A percentile compares a stretch with the other conserved stretches of the same genome.
Conservation (phyloP, 2,797 vertebrate genomes). For the Platyrinchus mystaceus region DNA sequence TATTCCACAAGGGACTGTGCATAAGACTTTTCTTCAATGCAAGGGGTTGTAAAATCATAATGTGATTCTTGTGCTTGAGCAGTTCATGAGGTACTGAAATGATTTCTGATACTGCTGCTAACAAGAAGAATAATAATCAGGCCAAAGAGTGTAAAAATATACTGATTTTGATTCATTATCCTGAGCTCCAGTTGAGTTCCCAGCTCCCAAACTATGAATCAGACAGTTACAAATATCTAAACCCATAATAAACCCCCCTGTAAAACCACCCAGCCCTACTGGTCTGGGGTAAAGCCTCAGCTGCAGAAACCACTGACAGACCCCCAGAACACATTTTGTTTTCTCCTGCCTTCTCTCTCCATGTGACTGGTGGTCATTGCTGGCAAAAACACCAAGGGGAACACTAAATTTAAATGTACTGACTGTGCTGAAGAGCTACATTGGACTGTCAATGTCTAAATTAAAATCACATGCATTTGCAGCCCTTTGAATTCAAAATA, state of each 20-base stretch:
- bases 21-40: neutral
- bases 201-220: neutral
- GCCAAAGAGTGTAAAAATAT: neutral
- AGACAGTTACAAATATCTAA: neutral
- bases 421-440: neutral
- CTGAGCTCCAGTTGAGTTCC: neutral
- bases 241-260: neutral
- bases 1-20: neutral
- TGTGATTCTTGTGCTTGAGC: neutral
- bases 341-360: neutral
- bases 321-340: neutral
- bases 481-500: neutral
- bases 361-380: neutral
- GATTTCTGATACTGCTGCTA: neutral
- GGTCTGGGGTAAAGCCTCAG: neutral
- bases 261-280: neutral
- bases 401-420: neutral
- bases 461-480: neutral
- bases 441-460: neutral
- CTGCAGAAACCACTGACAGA: neutral
- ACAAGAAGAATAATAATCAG: neutral
- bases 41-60: neutral
- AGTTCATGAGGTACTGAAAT: neutral
- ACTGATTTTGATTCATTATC: neutral
- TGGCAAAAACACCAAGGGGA: neutral